A percentile compares a stretch with the other conserved stretches of the same genome.
Evolutionary conservation across 2,797 vertebrate genomes (phyloP).

Genomic region (Pampus argenteus): DNA sequence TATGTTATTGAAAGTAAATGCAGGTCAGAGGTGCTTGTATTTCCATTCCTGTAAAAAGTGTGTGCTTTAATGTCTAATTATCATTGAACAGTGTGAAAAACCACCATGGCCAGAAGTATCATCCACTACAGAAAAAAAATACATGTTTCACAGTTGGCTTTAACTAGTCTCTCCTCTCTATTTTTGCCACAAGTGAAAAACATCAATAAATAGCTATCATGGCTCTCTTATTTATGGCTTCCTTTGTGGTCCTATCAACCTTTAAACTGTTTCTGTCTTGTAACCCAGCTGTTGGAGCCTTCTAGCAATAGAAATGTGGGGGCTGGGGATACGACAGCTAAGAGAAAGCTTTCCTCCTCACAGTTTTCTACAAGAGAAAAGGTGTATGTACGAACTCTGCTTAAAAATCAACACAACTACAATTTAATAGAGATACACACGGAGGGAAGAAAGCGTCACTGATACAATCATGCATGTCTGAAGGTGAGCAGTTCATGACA

Average conservation of each 20-base stretch:
- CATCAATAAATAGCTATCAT: slow-evolving; percentile 85
- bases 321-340: slow-evolving; percentile 75
- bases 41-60: slow-evolving; percentile 63
- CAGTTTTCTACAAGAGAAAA: slow-evolving; percentile 27
- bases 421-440: slow-evolving; percentile 19
- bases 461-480: slow-evolving; percentile 32
- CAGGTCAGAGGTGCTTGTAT: slow-evolving; percentile 24
- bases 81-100: slow-evolving; percentile 79
- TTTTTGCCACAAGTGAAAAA: slow-evolving; percentile 68
- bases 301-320: slow-evolving; percentile 63
- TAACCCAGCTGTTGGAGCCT: slow-evolving; percentile 75
- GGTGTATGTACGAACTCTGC: slow-evolving; percentile 6
- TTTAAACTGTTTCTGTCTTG: slow-evolving; percentile 82
- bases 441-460: slow-evolving; percentile 26
- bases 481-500: slow-evolving; percentile 55
- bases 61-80: slow-evolving; percentile 82
- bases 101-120: slow-evolving; percentile 74
- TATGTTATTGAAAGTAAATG: slow-evolving; percentile 35
- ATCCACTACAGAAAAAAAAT: slow-evolving; percentile 55
- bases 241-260: slow-evolving; percentile 84
- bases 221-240: slow-evolving; percentile 87
- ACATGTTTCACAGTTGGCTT: slow-evolving; percentile 61
- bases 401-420: slow-evolving; percentile 29
- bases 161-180: slow-evolving; percentile 53
- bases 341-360: slow-evolving; percentile 59